Evolutionary conservation across 92 coral and sea anemone species (phyloP), one percentile per base, ranked within the genome.

Genomic region (Heteractis magnifica): DNA sequence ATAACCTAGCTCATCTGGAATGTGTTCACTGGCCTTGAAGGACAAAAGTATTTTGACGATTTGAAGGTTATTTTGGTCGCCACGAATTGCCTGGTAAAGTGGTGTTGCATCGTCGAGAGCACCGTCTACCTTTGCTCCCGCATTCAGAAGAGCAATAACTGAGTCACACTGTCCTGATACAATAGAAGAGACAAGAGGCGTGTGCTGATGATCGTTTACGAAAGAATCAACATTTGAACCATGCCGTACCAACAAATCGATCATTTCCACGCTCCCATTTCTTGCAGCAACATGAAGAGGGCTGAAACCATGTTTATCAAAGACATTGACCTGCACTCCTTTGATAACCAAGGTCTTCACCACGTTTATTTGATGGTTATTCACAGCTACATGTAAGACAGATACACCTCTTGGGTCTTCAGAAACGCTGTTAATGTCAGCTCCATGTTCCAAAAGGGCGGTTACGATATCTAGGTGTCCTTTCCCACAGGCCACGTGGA

Each of bases 221-320:
- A 13, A 84, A 41, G 16, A 51, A 62, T 84, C 87, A 13, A 64
- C 87, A 1, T 64, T 64, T 49, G 82, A n/a, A 9, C 87, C 87
- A 52, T 52, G 75, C 58, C 59, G 65, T 84, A 84, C n/a, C 49
- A 77, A 84, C 81, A 76, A 84, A 77, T 77, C 76, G 9, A 51
- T 84, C 49, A 84, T 51, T 44, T 84, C 87, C 48, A 56, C 34
- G 53, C 20, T 48, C 15, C 87, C 87, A 65, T 51, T 78, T 77
- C 56, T 84, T 50, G 87, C 87, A 84, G 87, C 87, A 62, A 14
- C n/a, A 18, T 84, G 87, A 56, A 84, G 55, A 75, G 87, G 87
- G 62, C 87, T 84, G 62, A 84, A 76, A 59, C 87, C 82, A 64
- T 5, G 6, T 8, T 72, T 77, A 77, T 84, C 77, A 65, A 84